Evolutionary conservation across 2,113 vertebrate species (phyloP).

Genomic region (Nycticebus coucang): DNA sequence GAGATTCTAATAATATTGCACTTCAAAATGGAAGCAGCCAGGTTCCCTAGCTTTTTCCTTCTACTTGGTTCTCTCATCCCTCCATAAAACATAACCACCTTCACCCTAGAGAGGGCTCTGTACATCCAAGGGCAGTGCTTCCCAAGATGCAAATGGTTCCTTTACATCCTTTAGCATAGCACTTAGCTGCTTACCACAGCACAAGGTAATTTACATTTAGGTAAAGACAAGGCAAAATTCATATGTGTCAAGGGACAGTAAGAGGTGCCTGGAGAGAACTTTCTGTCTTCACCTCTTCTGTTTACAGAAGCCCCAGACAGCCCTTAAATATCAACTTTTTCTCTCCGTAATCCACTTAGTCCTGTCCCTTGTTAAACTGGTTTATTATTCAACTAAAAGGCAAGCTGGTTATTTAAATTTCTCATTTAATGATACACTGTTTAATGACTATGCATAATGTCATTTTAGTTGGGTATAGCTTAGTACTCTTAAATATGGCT

Average conservation of each 20-base stretch:
- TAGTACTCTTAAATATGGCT: not conserved
- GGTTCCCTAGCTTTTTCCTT: not conserved
- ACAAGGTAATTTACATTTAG: not conserved
- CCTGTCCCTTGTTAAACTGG: not conserved
- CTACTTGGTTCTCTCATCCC: not conserved
- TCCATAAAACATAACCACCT: not conserved
- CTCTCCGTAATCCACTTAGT: not conserved
- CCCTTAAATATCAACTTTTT: not conserved
- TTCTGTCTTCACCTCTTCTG: not conserved
- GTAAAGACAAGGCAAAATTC: constrained; percentile 1
- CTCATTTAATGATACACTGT: not conserved
- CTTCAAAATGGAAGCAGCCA: not conserved
- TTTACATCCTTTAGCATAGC: not conserved
- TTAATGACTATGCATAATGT: not conserved
- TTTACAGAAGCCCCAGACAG: not conserved
- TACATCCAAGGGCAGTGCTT: not conserved
- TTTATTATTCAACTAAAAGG: not conserved
- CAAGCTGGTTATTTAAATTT: not conserved
- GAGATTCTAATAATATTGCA: not conserved
- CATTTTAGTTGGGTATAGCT: not conserved
- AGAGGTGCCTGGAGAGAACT: not conserved
- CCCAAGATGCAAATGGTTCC: not conserved
- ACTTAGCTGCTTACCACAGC: too few species aligned
- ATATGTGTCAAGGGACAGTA: not conserved
- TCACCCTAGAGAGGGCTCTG: not conserved